These are phyloP conservation scores for Cercopithecus neglectus DNA, from an alignment of 2,797 vertebrate genomes.

Conservation along the genomic window DNA sequence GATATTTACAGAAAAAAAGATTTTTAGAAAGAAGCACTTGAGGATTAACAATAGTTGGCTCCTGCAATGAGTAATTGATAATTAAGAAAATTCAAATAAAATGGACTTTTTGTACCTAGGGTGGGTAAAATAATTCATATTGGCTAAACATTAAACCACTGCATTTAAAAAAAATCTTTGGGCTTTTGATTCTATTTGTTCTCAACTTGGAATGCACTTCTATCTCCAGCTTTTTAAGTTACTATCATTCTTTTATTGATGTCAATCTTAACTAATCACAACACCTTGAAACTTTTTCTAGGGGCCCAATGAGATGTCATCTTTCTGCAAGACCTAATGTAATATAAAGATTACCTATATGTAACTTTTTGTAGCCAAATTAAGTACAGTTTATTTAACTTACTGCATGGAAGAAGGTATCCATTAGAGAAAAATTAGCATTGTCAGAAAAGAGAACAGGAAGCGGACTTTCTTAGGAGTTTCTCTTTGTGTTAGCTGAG, in stretches of 20 bases:
- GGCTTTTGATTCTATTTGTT: background rate
- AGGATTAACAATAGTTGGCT: background rate
- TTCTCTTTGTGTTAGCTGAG: background rate
- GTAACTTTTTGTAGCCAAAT: background rate
- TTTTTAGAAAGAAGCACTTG: background rate
- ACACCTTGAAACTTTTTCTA: background rate
- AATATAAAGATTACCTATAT: background rate
- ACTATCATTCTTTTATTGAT: background rate
- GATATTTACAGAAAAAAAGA: background rate
- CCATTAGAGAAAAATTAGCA: background rate
- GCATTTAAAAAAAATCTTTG: background rate
- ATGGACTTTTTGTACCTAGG: background rate
- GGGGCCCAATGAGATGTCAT: accelerated
- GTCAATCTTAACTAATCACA: background rate
- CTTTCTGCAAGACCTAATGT: background rate
- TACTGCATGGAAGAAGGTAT: background rate
- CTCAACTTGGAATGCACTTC: background rate
- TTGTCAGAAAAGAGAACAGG: background rate
- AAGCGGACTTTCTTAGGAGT: accelerated
- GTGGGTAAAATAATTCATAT: background rate
- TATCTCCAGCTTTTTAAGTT: too few relatives aligned
- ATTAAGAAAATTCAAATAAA: background rate
- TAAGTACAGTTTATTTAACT: background rate
- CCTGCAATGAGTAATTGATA: background rate
- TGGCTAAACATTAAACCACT: background rate